A percentile compares a stretch with the other conserved stretches of the same genome.
Evolutionary conservation across 2,888 invertebrate genomes (phyloP).

Genomic region (Liopterus haemorrhoidalis): DNA sequence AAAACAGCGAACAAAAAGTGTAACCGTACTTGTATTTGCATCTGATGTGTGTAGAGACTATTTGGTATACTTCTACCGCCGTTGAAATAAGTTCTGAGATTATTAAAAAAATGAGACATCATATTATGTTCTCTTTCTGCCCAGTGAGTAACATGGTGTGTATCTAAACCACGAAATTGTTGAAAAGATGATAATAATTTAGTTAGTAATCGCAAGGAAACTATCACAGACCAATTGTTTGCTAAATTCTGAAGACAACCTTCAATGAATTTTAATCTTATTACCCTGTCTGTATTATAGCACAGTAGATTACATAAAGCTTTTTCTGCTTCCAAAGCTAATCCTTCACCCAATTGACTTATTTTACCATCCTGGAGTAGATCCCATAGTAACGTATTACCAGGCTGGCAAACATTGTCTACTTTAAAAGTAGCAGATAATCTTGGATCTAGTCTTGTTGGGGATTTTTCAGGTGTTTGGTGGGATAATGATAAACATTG

Average conservation of each 20-base stretch:
- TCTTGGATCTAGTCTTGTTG: constrained; percentile 43
- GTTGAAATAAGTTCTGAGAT: constrained; percentile 68
- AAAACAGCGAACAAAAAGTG: constrained; percentile 91
- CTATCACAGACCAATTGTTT: constrained; percentile 82
- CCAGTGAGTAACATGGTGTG: constrained; percentile 86
- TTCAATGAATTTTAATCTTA: constrained; percentile 91
- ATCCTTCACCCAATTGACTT: constrained; percentile 78
- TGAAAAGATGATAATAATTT: constrained; percentile 88
- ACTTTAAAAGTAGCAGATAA: constrained; percentile 45
- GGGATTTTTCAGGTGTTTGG: constrained; percentile 41
- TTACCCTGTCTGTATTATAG: constrained; percentile 82
- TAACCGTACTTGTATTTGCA: constrained; percentile 84
- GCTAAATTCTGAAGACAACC: constrained; percentile 87
- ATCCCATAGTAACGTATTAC: constrained; percentile 91
- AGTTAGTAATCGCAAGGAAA: constrained; percentile 80
- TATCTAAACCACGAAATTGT: constrained; percentile 80
- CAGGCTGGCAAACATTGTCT: constrained; percentile 76
- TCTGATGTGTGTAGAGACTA: constrained; percentile 64
- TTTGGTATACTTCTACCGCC: constrained; percentile 38
- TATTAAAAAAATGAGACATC: constrained; percentile 89
- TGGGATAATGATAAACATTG: constrained; percentile 42
- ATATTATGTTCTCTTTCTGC: constrained; percentile 87
- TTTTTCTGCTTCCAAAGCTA: constrained; percentile 91
- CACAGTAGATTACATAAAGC: constrained; percentile 83
- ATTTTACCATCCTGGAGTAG: constrained; percentile 86